Base-by-base conservation (phyloP, 2,797 vertebrate genomes). In the Neoniphon sammara region DNA sequence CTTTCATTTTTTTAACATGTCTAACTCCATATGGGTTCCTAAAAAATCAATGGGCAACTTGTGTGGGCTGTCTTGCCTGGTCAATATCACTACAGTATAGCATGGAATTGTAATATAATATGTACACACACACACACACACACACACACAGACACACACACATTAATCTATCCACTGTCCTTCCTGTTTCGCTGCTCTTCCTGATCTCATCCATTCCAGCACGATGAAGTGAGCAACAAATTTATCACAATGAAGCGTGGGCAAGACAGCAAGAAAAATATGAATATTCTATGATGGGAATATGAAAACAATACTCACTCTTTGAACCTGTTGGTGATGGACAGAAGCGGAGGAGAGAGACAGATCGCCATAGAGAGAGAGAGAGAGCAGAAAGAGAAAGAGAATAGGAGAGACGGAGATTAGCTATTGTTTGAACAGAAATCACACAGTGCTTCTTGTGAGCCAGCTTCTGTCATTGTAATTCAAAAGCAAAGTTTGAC, bases 321-420 rank as follows among this genome's bases (percentile, higher is more conserved):
- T 95, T 99, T 99, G 93, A 99, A 99, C 94, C 97, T 99, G 94
- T 87, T 89, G 75, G 81, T 11, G 27, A 68, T n/a, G 73, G 80
- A 83, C 27, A 61, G 54, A 6, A 66, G 83, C 75, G 80, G 66
- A 62, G 30, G 66, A 77, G 65, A 80, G 69, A 79, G 47, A 68
- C 21, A 69, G 52, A 56, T 23, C 61, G 15, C 46, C 42, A 30
- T 23, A 46, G 15, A 20, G 21, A 71, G 34, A 52, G 44, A 27
- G 53, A 36, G 36, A 56, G 36, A 61, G 42, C 36, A 58, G 44
- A 66, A 50, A 67, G 42, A 65, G 47, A 73, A 61, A 57, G 80
- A 78, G 21, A 81, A 70, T 83, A 49, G 72, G 42, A 70, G 25
- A 75, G 4, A 78, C 23, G 84, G 17, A 75, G 62, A 91, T 83